Base-by-base conservation (phyloP, 1,140 invertebrate genomes). In the Drosophila eugracilis region DNA sequence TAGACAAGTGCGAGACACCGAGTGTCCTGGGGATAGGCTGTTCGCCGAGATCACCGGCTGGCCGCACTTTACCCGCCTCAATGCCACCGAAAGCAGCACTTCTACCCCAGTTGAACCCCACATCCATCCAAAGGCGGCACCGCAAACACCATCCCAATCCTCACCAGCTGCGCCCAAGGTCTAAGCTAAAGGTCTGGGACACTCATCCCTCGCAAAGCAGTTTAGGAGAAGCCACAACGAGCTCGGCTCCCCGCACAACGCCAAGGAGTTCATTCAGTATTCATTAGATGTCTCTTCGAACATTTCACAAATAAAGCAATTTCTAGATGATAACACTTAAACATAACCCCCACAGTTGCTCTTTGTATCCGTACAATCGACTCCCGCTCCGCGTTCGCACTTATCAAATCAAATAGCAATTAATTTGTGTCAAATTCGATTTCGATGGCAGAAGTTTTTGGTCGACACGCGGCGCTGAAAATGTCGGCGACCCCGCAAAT, bases 11-110 rank as follows among this genome's bases (percentile, higher is more conserved):
- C 86, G 93, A 9, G 91, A 92, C 1, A 96, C 96, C 0, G 93
- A 94, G 53, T 96, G 95, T 81, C 96, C 96, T 0, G 96, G 96
- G 0, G 91, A 94, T 1, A 84, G 92, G 0, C 89, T 96, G 0
- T 96, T 93, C 58, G 70, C 93, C 0, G 93, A 94, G 57, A 94
- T 96, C 21, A 90, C 93, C 24, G 93, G 83, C 0, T 96, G 95
- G 95, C 83, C 92, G 0, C 93, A 96, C 69, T 96, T 93, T 84
- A 75, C 62, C 54, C 3, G 57, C 37, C 21, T 71, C 14, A 49
- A 71, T 72, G 5, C 47, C 19, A 41, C 53, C 34, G 53, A 42
- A 42, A 15, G 21, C 37, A 41, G 49, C 49, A 30, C 60, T 4
- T 9, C 28, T 5, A 21, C 60, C 9, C 47, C 59, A 0, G 37